Base-by-base conservation (phyloP, 2,113 vertebrate genomes). In the Cathartes aura region DNA sequence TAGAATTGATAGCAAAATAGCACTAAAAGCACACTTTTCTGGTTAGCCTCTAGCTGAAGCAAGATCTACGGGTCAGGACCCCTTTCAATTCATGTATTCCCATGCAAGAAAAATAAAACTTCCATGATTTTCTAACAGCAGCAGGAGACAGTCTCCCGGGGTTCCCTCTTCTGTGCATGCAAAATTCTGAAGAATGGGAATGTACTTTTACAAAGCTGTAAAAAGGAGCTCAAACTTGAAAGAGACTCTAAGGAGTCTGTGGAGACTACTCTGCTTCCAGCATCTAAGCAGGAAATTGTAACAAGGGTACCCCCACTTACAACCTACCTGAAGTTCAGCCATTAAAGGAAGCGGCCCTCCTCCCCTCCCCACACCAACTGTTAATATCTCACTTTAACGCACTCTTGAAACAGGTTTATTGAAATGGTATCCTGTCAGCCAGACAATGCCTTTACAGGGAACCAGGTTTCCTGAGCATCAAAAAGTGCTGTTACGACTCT, bases 361-460 rank as follows among this genome's bases (percentile, higher is more conserved):
- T 2, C 20, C 21, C 18, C 16, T 12, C 20, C 2, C 6, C 38
- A 38, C 38, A 38, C n/a, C 36, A 2, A 8, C 0, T 30, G 32
- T 36, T 56, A 34, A 6, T 2, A 12, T 14, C 45, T 19, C 30
- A 18, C 66, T 56, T 43, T 6, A 55, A 48, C 10, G 6, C 27
- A 1, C 42, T 20, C 66, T 24, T 3, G 6, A 12, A 36, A 32
- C 17, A 4, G 45, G 14, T 14, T n/a, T 27, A 50, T 19, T 23
- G 85, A 82, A 26, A 29, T 0, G 36, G 12, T 27, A 34, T 47
- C 60, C 50, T 7, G 1, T 20, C 62, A 67, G 72, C 21, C 76
- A 42, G 50, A 26, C 45, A 22, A 21, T 6, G 29, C 79, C 30
- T 34, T 34, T 29, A 5, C 2, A 43, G 27, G 36, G 48, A 67